Evolutionary conservation across 2,113 vertebrate species (phyloP).

Genomic region (Lampris megalopsis): DNA sequence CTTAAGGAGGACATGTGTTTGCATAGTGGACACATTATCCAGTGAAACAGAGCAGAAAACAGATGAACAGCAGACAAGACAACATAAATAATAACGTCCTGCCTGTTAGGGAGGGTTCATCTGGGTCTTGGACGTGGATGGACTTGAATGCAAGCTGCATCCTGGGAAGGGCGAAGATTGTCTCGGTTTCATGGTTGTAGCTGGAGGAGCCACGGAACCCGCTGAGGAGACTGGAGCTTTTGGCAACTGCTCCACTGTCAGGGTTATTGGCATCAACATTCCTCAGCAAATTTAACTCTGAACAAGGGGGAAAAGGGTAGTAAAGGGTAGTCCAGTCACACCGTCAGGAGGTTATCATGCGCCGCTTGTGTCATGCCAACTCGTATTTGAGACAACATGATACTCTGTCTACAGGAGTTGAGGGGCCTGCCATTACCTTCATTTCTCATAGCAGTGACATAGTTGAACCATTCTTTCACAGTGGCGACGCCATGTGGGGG

Average conservation of each 20-base stretch:
- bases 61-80: too few species aligned
- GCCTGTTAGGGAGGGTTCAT: conserved; percentile 93
- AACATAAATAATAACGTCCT: not conserved
- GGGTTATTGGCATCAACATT: conserved; percentile 94
- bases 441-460: conserved; percentile 96
- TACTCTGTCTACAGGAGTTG: not conserved
- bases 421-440: conserved; percentile 85
- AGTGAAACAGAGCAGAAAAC: too few species aligned
- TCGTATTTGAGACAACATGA: too few species aligned
- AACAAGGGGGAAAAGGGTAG: not conserved
- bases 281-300: conserved; percentile 93
- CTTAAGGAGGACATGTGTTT: too few species aligned
- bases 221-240: conserved; percentile 92
- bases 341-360: too few species aligned
- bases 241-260: conserved; percentile 89
- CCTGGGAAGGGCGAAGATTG: conserved; percentile 96
- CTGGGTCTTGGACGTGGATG: conserved; percentile 95
- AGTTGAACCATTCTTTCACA: conserved; percentile 98
- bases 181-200: conserved; percentile 99
- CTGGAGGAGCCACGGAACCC: conserved; percentile 92
- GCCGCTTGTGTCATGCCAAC: too few species aligned
- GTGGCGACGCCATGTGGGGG: conserved; percentile 97
- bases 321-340: too few species aligned
- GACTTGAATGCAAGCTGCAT: conserved; percentile 99
- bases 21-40: too few species aligned